Evolutionary conservation across 2,888 invertebrate species (phyloP).

Genomic region (Pollenia griseotomentosa): DNA sequence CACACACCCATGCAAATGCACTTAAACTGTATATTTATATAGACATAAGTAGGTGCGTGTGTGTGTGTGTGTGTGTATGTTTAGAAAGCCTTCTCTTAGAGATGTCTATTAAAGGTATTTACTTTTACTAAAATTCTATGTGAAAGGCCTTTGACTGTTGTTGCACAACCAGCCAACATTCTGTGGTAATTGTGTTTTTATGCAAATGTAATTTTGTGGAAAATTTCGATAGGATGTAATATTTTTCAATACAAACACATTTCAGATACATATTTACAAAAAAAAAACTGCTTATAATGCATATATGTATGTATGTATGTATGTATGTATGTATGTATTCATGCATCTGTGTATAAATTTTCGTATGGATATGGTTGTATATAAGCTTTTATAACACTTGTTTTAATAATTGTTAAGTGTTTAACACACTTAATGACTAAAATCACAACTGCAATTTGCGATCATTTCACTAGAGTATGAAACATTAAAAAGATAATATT

Average conservation of each 20-base stretch:
- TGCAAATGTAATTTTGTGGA: constrained; percentile 82
- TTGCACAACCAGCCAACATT: constrained; percentile 26
- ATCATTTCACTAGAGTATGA: constrained; percentile 25
- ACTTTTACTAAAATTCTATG: constrained; percentile 58
- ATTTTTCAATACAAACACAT: constrained; percentile 52
- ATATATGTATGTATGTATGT: background rate
- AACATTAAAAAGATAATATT: constrained; percentile 18
- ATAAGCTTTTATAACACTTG: constrained; percentile 67
- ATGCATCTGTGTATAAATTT: no score
- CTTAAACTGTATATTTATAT: constrained; percentile 8
- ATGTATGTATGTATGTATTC: background rate
- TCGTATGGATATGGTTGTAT: constrained; percentile 9
- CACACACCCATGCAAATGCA: background rate
- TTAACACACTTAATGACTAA: constrained; percentile 63
- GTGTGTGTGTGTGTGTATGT: background rate
- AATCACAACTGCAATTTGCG: constrained; percentile 49
- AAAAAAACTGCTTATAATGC: background rate
- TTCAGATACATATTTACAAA: background rate
- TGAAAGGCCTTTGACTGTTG: constrained; percentile 62
- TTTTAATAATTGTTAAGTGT: constrained; percentile 67
- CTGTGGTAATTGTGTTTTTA: constrained; percentile 78
- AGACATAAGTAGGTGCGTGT: background rate
- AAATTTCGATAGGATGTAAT: constrained; percentile 78
- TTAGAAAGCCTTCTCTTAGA: constrained; percentile 58
- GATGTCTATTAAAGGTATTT: constrained; percentile 68